A percentile compares a stretch with the other conserved stretches of the same genome.
Conservation (phyloP, 2,888 invertebrate species). For the Orthosia gracilis region DNA sequence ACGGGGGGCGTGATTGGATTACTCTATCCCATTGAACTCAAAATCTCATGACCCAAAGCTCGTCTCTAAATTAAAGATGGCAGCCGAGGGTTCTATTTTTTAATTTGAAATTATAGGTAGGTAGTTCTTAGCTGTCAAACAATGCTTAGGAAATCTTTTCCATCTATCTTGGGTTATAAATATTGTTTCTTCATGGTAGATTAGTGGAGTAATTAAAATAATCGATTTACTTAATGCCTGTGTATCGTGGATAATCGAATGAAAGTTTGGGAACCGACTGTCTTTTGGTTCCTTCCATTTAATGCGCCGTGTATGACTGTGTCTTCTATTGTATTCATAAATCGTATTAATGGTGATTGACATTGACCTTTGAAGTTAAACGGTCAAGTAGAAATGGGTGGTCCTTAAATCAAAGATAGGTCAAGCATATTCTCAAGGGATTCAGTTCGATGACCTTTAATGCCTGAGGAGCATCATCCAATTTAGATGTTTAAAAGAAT, state of each 20-base stretch:
- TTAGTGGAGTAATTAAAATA: conserved; percentile 39
- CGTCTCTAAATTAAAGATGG: conserved; percentile 1
- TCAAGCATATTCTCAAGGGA: neutral
- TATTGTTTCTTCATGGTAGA: conserved; percentile 37
- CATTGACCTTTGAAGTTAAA: conserved; percentile 10
- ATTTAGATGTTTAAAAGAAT: conserved; percentile 40
- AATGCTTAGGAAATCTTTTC: conserved; percentile 8
- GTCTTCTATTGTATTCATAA: conserved; percentile 19
- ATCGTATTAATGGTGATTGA: conserved; percentile 8
- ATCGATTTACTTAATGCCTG: conserved; percentile 46
- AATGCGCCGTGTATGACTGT: conserved; percentile 13
- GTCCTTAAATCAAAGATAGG: conserved; percentile 17
- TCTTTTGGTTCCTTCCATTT: conserved; percentile 8
- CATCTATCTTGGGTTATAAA: conserved; percentile 9
- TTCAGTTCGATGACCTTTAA: conserved; percentile 25
- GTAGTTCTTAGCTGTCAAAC: neutral
- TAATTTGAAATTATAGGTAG: neutral
- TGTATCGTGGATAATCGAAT: conserved; percentile 48
- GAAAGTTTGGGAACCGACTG: conserved; percentile 55
- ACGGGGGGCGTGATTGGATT: conserved; percentile 25
- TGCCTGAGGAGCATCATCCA: conserved; percentile 30
- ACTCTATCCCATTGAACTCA: conserved; percentile 21
- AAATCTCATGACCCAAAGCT: conserved; percentile 7
- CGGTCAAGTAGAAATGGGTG: conserved; percentile 21
- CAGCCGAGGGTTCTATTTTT: neutral